Percentiles rank a stretch among this genome's conserved stretches.
Evolutionary conservation across 2,888 invertebrate species (phyloP).

Genomic region (Cerceris ruficornis): DNA sequence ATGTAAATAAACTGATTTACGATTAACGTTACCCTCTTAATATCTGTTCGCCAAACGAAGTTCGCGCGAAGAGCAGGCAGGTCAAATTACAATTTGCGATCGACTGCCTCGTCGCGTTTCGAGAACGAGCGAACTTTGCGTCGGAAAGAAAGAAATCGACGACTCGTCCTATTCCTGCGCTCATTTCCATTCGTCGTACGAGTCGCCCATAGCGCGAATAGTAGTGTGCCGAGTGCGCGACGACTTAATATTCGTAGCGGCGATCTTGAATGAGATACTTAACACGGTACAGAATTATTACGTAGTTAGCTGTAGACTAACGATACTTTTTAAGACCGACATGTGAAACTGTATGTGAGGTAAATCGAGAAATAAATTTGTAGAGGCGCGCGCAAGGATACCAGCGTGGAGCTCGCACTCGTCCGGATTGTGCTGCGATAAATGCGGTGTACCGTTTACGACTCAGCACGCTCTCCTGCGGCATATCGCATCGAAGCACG

Average conservation of each 20-base stretch:
- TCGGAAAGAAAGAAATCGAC: too few species aligned
- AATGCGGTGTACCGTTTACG: conserved; percentile 71
- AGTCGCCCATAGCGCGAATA: too few species aligned
- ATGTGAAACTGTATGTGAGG: conserved; percentile 26
- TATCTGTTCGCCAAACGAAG: not conserved
- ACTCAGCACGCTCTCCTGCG: conserved; percentile 73
- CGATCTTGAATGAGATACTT: not conserved
- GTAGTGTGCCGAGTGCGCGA: too few species aligned
- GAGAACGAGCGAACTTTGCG: too few species aligned
- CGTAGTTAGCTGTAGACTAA: conserved; percentile 2
- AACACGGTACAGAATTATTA: not conserved
- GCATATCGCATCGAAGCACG: conserved; percentile 75
- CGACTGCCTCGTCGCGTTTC: too few species aligned
- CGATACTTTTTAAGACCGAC: not conserved
- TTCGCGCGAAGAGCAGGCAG: too few species aligned
- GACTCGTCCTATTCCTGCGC: too few species aligned
- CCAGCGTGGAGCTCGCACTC: conserved; percentile 56
- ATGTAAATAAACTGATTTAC: conserved; percentile 72
- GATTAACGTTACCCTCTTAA: conserved; percentile 49
- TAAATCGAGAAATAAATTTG: conserved; percentile 68
- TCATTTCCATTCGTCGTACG: too few species aligned
- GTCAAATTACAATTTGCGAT: too few species aligned
- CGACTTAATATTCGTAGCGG: not conserved
- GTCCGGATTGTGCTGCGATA: conserved; percentile 65
- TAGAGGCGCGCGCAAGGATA: conserved; percentile 57